phyloP scores from a whole-genome alignment of 2,797 vertebrate species.

The Scolopax rusticola region DNA sequence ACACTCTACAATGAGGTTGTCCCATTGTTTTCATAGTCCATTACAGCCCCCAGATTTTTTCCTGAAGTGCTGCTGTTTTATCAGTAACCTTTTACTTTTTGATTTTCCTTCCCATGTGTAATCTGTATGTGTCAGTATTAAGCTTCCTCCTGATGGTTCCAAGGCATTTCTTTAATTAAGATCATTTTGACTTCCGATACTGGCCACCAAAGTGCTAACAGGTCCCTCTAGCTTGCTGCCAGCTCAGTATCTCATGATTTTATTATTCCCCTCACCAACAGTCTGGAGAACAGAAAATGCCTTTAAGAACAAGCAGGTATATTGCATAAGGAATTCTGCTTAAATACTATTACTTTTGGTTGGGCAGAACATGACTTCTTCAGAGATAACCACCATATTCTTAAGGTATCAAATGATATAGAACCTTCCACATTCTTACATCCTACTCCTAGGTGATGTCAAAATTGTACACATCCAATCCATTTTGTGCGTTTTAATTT shows the following conservation, averaged over 20 bases:
- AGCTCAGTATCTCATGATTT: background rate
- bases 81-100: background rate
- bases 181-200: background rate
- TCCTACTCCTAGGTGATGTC: background rate
- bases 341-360: background rate
- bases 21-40: background rate
- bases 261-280: background rate
- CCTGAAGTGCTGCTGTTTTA: background rate
- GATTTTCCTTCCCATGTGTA: conserved; percentile 8
- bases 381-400: background rate
- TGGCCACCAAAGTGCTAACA: background rate
- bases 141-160: background rate
- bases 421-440: background rate
- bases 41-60: background rate
- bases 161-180: background rate
- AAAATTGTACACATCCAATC: background rate
- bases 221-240: background rate
- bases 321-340: background rate
- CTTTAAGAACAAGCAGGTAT: background rate
- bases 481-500: background rate
- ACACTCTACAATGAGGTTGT: background rate
- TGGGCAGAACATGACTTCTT: background rate
- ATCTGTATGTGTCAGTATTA: conserved; percentile 10
- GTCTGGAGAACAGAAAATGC: background rate
- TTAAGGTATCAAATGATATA: background rate